Percentiles rank a stretch among this genome's conserved stretches.
These are phyloP conservation scores for Palaemon carinicauda DNA, from an alignment of 1,140 invertebrate species.

Conservation along the genomic window DNA sequence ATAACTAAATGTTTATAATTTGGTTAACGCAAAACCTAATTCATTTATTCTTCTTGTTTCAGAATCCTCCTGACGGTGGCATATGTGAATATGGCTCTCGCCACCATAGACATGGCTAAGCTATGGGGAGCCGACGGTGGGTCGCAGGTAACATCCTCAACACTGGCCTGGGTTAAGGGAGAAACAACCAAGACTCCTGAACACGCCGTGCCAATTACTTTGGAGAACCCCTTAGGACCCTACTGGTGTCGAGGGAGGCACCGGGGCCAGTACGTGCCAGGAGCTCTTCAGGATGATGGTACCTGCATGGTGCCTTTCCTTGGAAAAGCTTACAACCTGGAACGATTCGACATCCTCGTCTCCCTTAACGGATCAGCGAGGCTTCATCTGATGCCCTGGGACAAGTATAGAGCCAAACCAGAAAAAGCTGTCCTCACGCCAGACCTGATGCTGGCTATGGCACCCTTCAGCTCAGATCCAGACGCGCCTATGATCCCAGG, in stretches of 20 bases:
- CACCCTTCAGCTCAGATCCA: background rate
- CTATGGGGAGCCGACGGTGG: background rate
- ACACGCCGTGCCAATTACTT: conserved; percentile 27
- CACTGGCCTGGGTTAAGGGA: conserved; percentile 45
- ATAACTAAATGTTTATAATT: background rate
- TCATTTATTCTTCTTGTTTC: background rate
- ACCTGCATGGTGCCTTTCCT: conserved; percentile 48
- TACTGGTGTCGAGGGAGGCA: conserved; percentile 47
- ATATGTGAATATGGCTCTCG: background rate
- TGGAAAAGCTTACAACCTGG: background rate
- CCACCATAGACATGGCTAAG: conserved; percentile 24
- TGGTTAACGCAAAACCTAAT: background rate
- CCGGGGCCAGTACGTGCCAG: conserved; percentile 23
- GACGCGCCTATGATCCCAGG: conserved; percentile 17
- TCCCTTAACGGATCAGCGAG: conserved; percentile 49
- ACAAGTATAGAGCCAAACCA: conserved; percentile 49
- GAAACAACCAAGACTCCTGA: conserved; percentile 14
- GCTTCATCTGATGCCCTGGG: conserved; percentile 31
- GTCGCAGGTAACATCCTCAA: conserved; percentile 34
- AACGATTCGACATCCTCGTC: conserved; percentile 44
- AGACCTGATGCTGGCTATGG: conserved; percentile 38
- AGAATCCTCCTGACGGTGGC: conserved; percentile 9
- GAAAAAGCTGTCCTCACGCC: conserved; percentile 34
- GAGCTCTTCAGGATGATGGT: background rate
- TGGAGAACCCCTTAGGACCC: background rate